Evolutionary conservation across 1,140 invertebrate genomes (phyloP), one percentile per base, ranked within the genome.

Genomic region (Nephotettix cincticeps): DNA sequence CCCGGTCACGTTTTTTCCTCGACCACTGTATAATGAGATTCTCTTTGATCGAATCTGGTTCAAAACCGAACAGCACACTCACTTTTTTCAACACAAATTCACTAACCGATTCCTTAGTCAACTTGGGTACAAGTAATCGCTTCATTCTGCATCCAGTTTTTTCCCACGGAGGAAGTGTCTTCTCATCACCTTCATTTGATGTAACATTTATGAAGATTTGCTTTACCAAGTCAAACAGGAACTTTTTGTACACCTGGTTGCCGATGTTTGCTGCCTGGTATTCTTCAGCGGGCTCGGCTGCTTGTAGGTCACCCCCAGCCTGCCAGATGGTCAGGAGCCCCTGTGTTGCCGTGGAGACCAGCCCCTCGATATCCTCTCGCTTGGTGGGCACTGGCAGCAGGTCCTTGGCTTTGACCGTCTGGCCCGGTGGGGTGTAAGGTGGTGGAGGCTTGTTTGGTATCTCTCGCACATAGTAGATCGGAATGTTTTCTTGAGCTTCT

Each of bases 361-460:
- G 81, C 6, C 75, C 73, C 0, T 82, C 81, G 0, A 86, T 74
- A 72, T 86, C 82, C 17, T 84, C 81, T 13, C 80, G 75, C 13
- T 81, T 82, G 0, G 79, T 78, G 1, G 85, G 85, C 14, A 85
- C 63, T 11, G 3, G 32, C n/a, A 54, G 36, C 23, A 4, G n/a
- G n/a, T 45, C 23, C 21, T 14, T 66, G 21, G 29, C 28, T 17
- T 4, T 61, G 61, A 30, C 25, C n/a, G 69, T 30, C 32, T 70
- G 69, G 3, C 69, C 77, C 14, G 86, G 87, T 19, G 86, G 89
- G 6, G 85, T 89, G 72, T 91, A 91, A 0, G 89, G 89, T 0
- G 89, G 89, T 6, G 89, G 89, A 11, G 89, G 89, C 77, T 91
- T 91, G 73, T 88, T 87, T n/a, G 89, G 88, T 69, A 90, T 89